phyloP scores from a whole-genome alignment of 2,888 invertebrate species.

The Cryptophagus acutangulus region DNA sequence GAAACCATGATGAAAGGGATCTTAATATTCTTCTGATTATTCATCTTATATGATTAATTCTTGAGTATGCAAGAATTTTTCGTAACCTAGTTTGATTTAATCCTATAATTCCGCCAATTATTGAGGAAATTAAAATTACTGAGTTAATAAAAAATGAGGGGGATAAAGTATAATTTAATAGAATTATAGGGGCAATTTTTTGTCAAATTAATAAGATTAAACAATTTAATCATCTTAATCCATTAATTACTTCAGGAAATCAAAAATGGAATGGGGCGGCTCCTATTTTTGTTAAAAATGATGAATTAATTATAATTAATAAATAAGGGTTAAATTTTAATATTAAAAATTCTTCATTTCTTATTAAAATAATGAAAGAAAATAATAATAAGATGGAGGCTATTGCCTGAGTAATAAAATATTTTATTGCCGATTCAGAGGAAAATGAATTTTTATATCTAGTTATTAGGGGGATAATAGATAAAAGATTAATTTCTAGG shows the following conservation, averaged over 20 bases:
- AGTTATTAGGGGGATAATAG: constrained; percentile 57
- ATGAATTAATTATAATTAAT: constrained; percentile 30
- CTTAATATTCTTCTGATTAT: constrained; percentile 32
- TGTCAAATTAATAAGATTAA: constrained; percentile 59
- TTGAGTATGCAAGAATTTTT: constrained; percentile 59
- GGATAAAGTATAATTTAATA: constrained; percentile 32
- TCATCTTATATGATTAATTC: constrained; percentile 61
- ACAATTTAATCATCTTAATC: constrained; percentile 54
- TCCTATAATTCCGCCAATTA: constrained; percentile 53
- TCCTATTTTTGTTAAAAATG: constrained; percentile 55
- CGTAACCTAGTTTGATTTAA: constrained; percentile 46
- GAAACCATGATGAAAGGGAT: constrained; percentile 26
- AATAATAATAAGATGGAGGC: constrained; percentile 55
- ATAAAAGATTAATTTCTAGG: constrained; percentile 59
- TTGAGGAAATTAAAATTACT: constrained; percentile 48
- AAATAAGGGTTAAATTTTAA: constrained; percentile 15
- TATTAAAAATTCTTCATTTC: constrained; percentile 42
- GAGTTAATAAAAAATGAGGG: constrained; percentile 39
- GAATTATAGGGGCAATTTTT: constrained; percentile 60
- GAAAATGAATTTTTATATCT: constrained; percentile 50
- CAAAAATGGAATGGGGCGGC: constrained; percentile 57
- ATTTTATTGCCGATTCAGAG: constrained; percentile 57
- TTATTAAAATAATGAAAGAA: constrained; percentile 43
- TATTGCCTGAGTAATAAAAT: constrained; percentile 57
- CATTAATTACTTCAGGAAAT: constrained; percentile 57